A percentile compares a stretch with the other conserved stretches of the same genome.
Evolutionary conservation across 2,797 vertebrate genomes (phyloP).

Genomic region (Calcarius lapponicus): DNA sequence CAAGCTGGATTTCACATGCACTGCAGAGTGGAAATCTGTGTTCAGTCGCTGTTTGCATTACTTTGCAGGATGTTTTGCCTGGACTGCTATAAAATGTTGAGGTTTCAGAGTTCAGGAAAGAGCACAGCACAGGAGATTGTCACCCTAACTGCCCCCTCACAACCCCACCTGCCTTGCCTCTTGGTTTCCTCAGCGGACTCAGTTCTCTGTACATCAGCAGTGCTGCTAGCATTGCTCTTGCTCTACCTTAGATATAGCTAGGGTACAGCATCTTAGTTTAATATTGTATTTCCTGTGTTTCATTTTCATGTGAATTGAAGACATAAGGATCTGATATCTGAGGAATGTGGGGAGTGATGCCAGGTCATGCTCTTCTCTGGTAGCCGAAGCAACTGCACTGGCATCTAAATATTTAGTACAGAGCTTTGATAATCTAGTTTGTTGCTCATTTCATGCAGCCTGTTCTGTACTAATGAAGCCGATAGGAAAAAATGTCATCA

Average conservation of each 20-base stretch:
- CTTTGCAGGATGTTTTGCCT: constrained; percentile 13
- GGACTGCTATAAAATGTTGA: not conserved
- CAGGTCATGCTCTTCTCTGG: constrained; percentile 66
- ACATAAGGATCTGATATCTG: constrained; percentile 51
- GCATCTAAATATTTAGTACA: constrained; percentile 75
- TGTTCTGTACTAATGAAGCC: constrained; percentile 61
- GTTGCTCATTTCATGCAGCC: constrained; percentile 52
- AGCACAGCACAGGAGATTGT: not conserved
- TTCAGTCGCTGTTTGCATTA: not conserved
- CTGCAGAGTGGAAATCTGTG: constrained; percentile 30
- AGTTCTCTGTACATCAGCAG: not conserved
- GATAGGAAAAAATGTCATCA: not conserved
- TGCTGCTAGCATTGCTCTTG: not conserved
- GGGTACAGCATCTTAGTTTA: not conserved
- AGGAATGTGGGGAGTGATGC: constrained; percentile 59
- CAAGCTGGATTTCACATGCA: not conserved
- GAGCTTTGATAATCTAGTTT: constrained; percentile 68
- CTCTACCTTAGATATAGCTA: not conserved
- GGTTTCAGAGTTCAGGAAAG: not conserved
- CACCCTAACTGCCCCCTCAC: not conserved
- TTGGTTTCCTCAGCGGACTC: not conserved
- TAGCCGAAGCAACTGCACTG: constrained; percentile 63
- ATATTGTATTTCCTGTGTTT: not conserved
- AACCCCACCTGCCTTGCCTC: not conserved
- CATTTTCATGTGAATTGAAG: not conserved